Conservation (phyloP, 2,113 vertebrate genomes). For the Coptodon bakossiorum region DNA sequence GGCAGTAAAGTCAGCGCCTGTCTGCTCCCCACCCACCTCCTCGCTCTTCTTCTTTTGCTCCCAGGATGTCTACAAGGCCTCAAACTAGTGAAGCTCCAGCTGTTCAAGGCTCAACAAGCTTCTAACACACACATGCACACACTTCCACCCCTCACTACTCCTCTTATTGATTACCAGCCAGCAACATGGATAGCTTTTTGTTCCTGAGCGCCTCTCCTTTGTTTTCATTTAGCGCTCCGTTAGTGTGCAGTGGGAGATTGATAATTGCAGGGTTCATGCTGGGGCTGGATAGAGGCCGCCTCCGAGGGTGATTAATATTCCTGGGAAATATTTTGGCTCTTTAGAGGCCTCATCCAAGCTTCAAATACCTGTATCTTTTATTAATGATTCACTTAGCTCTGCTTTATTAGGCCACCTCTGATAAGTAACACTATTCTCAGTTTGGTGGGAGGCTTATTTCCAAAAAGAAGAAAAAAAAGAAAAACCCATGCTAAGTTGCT, state of each 20-base stretch:
- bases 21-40: background rate
- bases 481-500: constrained; percentile 6
- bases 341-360: background rate
- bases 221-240: constrained; percentile 61
- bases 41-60: background rate
- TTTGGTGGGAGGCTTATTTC: background rate
- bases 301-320: constrained; percentile 41
- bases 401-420: constrained; percentile 53
- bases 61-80: background rate
- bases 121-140: background rate
- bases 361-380: constrained; percentile 61
- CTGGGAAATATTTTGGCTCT: constrained; percentile 13
- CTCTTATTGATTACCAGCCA: constrained; percentile 45
- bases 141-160: background rate
- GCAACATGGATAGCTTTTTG: constrained; percentile 21
- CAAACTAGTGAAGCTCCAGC: background rate
- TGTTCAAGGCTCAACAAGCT: background rate
- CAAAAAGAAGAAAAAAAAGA: background rate
- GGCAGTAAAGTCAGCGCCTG: background rate
- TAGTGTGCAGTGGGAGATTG: constrained; percentile 35
- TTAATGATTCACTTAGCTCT: constrained; percentile 69
- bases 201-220: constrained; percentile 42
- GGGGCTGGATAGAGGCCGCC: background rate
- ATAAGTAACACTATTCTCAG: background rate
- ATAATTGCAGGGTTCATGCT: constrained; percentile 23